Evolutionary conservation across 1,140 invertebrate species (phyloP), one percentile per base, ranked within the genome.

Genomic region (Bombus vancouverensis): DNA sequence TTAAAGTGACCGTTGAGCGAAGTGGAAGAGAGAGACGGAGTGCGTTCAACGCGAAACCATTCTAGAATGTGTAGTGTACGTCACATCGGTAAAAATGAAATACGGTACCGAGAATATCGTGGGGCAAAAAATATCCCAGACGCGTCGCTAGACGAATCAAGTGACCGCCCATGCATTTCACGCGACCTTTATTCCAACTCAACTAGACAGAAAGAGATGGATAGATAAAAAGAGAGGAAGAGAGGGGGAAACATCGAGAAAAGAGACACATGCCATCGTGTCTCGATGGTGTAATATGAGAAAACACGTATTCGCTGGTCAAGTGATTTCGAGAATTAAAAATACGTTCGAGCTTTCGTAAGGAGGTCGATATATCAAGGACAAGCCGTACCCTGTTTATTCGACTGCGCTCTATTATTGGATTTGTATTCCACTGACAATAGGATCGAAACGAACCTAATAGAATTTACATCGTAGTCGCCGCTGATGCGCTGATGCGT

Each of bases 321-420:
- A 73, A 81, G 59, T 82, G 85, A 86, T 86, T 86, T 83, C 73
- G 79, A 10, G 85, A 86, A 86, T 83, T 86, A 86, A 86, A 86
- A 86, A 86, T 86, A 86, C 80, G 79, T 68, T n/a, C 25, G 80
- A 66, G 84, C 59, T 82, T 86, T 86, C 80, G 85, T 82, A 86
- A 86, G 79, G 72, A 86, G 80, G 80, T 83, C 85, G 85, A 86
- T 75, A 71, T 71, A 71, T 82, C 80, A 75, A 83, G 85, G 85
- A 76, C 80, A 73, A 71, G 84, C 42, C 66, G 42, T 85, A 68
- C 83, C 83, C 76, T 85, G 53, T 80, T 85, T 85, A 85, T 85
- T 53, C 68, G 83, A 62, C 39, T 77, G 76, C 39, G 76, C 83
- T 66, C 62, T 84, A 85, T 85, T 85, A 85, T 85, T 85, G 82